Conservation (phyloP, 2,888 invertebrate genomes). For the Lycia hirtaria region DNA sequence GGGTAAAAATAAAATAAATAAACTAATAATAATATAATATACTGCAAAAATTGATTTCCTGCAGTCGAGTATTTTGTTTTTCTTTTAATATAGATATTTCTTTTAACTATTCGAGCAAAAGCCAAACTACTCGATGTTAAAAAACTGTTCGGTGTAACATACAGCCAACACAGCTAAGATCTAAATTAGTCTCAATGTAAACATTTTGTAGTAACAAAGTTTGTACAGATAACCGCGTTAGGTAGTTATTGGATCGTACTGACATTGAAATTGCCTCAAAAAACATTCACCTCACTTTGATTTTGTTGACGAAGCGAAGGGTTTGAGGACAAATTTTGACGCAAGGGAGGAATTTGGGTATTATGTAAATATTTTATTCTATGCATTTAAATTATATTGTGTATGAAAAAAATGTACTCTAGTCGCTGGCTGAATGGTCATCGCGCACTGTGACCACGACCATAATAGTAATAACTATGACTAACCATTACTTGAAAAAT, state of each 20-base stretch:
- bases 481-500: too few relatives aligned
- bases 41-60: too few relatives aligned
- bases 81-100: too few relatives aligned
- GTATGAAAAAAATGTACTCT: neutral
- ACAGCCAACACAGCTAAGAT: conserved; percentile 9
- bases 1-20: too few relatives aligned
- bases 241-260: conserved; percentile 20
- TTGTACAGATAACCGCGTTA: conserved; percentile 28
- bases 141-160: conserved; percentile 28
- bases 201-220: conserved; percentile 37
- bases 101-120: too few relatives aligned
- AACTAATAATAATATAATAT: too few relatives aligned
- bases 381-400: conserved; percentile 8
- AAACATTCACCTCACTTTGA: conserved; percentile 11
- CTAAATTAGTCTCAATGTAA: conserved; percentile 39
- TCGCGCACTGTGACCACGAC: neutral
- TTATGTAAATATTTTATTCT: conserved; percentile 4
- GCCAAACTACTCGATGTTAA: too few relatives aligned
- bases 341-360: neutral
- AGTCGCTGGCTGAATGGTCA: neutral
- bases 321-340: conserved; percentile 1
- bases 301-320: conserved; percentile 9
- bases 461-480: too few relatives aligned
- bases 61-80: too few relatives aligned
- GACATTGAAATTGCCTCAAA: conserved; percentile 26